These are phyloP conservation scores for Notodonta dromedarius DNA, from an alignment of 2,888 invertebrate genomes.

Conservation along the genomic window DNA sequence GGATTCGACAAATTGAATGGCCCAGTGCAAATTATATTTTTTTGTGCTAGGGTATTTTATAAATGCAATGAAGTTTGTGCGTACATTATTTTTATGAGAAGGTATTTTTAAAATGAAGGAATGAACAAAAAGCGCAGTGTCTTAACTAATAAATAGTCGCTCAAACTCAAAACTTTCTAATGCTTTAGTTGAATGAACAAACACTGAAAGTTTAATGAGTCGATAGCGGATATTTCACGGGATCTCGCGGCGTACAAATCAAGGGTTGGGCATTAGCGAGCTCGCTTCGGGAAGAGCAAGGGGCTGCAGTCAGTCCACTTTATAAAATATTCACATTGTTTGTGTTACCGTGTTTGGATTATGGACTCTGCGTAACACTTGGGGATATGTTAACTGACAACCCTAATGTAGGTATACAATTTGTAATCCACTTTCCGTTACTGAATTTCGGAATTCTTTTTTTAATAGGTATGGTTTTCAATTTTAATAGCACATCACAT, in stretches of 20 bases:
- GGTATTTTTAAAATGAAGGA: background rate
- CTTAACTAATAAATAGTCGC: background rate
- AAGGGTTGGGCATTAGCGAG: constrained; percentile 62
- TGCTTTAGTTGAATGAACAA: constrained; percentile 36
- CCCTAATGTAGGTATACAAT: constrained; percentile 1
- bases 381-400: constrained; percentile 30
- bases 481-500: too few species aligned
- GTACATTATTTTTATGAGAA: background rate
- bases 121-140: background rate
- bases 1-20: constrained; percentile 6
- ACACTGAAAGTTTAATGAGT: constrained; percentile 53
- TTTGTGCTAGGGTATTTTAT: background rate
- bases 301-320: constrained; percentile 46
- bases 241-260: constrained; percentile 45
- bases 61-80: background rate
- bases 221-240: constrained; percentile 38
- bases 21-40: background rate
- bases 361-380: constrained; percentile 20
- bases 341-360: constrained; percentile 39
- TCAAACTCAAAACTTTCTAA: background rate
- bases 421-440: background rate
- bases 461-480: too few species aligned
- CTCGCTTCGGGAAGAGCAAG: constrained; percentile 40
- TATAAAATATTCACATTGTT: constrained; percentile 60
- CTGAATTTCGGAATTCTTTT: background rate